A percentile compares a stretch with the other conserved stretches of the same genome.
Evolutionary conservation across 2,113 vertebrate species (phyloP).

Genomic region (Megaleporinus macrocephalus): DNA sequence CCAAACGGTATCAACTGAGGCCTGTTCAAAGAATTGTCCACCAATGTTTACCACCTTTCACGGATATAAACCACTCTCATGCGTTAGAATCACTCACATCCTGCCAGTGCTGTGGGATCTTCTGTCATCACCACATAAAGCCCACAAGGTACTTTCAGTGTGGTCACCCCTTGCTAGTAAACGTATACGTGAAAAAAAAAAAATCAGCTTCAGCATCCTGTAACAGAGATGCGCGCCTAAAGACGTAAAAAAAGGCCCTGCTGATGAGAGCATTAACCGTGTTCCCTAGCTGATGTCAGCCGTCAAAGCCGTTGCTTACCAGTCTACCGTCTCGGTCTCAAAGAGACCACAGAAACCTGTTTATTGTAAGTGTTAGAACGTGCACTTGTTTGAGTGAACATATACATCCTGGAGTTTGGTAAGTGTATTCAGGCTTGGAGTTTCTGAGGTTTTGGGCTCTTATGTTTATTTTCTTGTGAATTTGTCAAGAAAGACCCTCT

Average conservation of each 20-base stretch:
- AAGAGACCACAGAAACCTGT: slow-evolving; percentile 38
- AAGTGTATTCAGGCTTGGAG: slow-evolving; percentile 45
- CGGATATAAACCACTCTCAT: slow-evolving; percentile 3
- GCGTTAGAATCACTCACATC: slow-evolving; percentile 28
- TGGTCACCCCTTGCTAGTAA: slow-evolving; percentile 52
- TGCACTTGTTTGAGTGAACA: not conserved
- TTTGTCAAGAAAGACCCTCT: not conserved
- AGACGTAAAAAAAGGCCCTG: slow-evolving; percentile 27
- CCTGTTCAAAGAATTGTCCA: slow-evolving; percentile 15
- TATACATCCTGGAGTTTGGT: slow-evolving; percentile 42
- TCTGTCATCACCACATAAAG: slow-evolving; percentile 45
- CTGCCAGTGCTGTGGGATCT: slow-evolving; percentile 46
- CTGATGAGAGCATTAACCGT: slow-evolving; percentile 43
- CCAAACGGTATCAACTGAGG: slow-evolving; percentile 18
- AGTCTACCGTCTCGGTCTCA: slow-evolving; percentile 4
- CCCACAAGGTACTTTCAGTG: slow-evolving; percentile 67
- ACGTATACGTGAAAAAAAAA: slow-evolving; percentile 34
- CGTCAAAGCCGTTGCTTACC: not conserved
- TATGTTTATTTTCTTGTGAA: slow-evolving; percentile 34
- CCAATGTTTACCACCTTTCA: not conserved
- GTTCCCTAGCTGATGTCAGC: slow-evolving; percentile 16
- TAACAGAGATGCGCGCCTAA: not conserved
- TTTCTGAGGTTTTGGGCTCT: slow-evolving; percentile 41
- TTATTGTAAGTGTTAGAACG: slow-evolving; percentile 40
- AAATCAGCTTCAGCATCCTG: not conserved